These are phyloP conservation scores for Trissolcus basalis DNA, from an alignment of 1,140 invertebrate species.

Conservation along the genomic window DNA sequence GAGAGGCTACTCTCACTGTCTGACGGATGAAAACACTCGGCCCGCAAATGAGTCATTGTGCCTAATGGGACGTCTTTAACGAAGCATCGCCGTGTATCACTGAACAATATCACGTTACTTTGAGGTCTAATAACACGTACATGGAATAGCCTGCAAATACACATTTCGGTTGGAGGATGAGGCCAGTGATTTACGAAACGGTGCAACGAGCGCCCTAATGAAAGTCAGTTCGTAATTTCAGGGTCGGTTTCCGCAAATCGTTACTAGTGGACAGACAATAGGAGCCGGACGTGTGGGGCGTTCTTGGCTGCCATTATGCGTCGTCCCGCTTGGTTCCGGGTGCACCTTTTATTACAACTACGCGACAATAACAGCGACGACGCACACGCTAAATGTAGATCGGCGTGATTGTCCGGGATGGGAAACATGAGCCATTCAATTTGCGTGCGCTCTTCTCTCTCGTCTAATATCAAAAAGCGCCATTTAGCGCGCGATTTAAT, in stretches of 20 bases:
- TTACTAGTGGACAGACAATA: conserved; percentile 63
- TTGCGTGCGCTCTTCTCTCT: conserved; percentile 40
- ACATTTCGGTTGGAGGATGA: conserved; percentile 28
- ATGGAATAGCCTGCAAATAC: conserved; percentile 41
- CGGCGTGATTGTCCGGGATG: conserved; percentile 37
- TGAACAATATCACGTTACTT: conserved; percentile 47
- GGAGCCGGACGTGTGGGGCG: conserved; percentile 59
- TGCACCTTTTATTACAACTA: conserved; percentile 48
- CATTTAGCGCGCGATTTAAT: conserved; percentile 37
- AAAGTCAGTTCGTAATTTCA: conserved; percentile 66
- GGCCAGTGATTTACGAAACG: conserved; percentile 51
- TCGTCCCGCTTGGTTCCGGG: conserved; percentile 33
- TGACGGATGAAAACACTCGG: not conserved
- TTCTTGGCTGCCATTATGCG: conserved; percentile 52
- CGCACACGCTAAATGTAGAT: conserved; percentile 31
- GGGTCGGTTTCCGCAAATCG: conserved; percentile 66
- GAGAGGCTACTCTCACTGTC: too few relatives aligned
- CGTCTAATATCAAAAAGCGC: conserved; percentile 8
- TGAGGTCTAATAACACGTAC: conserved; percentile 48
- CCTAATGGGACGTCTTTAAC: conserved; percentile 33
- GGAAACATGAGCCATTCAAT: conserved; percentile 47
- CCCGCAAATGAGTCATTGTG: conserved; percentile 30
- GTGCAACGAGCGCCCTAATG: conserved; percentile 55
- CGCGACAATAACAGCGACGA: conserved; percentile 50
- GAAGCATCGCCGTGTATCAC: conserved; percentile 24